Conservation (phyloP, 2,797 vertebrate species). For the Dendrocincla fuliginosa region DNA sequence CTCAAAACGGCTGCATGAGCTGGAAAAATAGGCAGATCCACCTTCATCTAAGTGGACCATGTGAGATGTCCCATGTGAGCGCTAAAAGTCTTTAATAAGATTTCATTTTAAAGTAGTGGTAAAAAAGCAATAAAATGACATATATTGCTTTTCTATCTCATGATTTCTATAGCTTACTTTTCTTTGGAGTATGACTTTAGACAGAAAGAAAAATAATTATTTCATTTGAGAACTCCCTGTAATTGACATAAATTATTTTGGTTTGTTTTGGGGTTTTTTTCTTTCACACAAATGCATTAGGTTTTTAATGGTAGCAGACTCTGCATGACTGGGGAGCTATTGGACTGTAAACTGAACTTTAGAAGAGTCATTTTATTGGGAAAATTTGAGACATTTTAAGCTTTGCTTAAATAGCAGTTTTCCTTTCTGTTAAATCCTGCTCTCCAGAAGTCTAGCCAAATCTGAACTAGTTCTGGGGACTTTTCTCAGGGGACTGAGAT, state of each 20-base stretch:
- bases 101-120: background rate
- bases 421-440: background rate
- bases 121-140: fast-evolving
- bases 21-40: background rate
- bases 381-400: background rate
- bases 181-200: background rate
- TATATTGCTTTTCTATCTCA: background rate
- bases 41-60: background rate
- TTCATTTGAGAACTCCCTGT: background rate
- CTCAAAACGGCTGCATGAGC: background rate
- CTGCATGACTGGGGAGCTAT: background rate
- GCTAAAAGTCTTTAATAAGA: background rate
- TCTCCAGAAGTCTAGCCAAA: background rate
- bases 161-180: background rate
- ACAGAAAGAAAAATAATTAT: background rate
- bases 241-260: background rate
- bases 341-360: background rate
- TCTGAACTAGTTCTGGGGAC: background rate
- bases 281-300: background rate
- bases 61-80: background rate
- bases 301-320: background rate
- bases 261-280: background rate
- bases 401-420: background rate
- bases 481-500: background rate
- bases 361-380: background rate